These are phyloP conservation scores for Trileptium ribeirensis DNA, from an alignment of 2,888 invertebrate genomes.

Conservation along the genomic window DNA sequence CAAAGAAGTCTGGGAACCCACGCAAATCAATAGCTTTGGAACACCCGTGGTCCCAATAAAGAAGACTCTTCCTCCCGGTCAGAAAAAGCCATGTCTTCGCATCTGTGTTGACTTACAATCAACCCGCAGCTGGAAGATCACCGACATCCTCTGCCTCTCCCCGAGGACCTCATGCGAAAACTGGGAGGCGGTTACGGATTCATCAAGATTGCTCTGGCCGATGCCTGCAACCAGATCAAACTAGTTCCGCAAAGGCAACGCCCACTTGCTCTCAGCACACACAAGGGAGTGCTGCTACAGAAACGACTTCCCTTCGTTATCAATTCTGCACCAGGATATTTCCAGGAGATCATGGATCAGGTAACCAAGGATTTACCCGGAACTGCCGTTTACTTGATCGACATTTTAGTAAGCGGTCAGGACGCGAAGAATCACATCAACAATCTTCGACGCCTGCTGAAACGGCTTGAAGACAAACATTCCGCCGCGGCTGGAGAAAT, in stretches of 20 bases:
- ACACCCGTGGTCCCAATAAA: conserved; percentile 8
- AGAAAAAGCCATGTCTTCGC: not conserved
- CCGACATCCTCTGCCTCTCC: conserved; percentile 3
- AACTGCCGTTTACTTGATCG: conserved; percentile 24
- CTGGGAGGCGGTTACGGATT: conserved; percentile 9
- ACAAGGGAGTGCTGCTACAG: conserved; percentile 26
- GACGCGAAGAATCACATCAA: not conserved
- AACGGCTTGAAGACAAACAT: conserved; percentile 17
- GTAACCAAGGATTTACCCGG: conserved; percentile 24
- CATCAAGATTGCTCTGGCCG: not conserved
- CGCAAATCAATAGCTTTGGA: not conserved
- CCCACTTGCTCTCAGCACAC: conserved; percentile 20
- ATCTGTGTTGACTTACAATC: conserved; percentile 4
- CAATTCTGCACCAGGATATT: conserved; percentile 23
- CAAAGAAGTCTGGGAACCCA: conserved; percentile 6
- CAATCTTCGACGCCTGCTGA: not conserved
- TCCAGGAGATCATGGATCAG: conserved; percentile 28
- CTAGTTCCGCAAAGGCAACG: not conserved
- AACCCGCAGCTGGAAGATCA: conserved; percentile 8
- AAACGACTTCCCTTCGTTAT: conserved; percentile 22
- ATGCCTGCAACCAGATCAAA: conserved; percentile 8
- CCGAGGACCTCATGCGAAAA: not conserved
- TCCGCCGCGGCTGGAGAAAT: conserved; percentile 25
- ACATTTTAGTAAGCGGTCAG: not conserved
- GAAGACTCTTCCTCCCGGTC: conserved; percentile 1